A percentile compares a stretch with the other conserved stretches of the same genome.
Conservation (phyloP, 2,113 vertebrate species). For the Chaenocephalus aceratus region DNA sequence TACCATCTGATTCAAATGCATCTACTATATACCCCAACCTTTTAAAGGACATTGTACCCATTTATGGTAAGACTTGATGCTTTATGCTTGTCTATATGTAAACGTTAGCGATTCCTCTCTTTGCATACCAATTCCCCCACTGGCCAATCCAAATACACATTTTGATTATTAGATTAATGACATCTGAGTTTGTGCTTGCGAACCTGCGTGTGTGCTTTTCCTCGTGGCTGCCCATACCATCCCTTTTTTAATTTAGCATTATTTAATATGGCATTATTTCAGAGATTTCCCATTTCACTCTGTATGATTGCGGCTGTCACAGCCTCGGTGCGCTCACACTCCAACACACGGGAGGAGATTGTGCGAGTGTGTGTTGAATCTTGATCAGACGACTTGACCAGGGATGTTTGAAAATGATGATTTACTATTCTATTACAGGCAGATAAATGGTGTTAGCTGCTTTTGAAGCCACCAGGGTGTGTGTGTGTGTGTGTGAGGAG, state of each 20-base stretch:
- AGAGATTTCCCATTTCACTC: conserved; percentile 20
- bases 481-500: neutral
- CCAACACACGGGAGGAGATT: conserved; percentile 37
- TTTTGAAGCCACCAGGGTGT: conserved; percentile 24
- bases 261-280: conserved; percentile 40
- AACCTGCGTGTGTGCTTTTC: neutral
- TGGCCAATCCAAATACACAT: conserved; percentile 33
- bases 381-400: conserved; percentile 37
- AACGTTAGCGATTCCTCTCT: conserved; percentile 1
- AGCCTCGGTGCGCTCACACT: conserved; percentile 23
- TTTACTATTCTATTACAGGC: conserved; percentile 61
- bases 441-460: conserved; percentile 44
- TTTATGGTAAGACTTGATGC: conserved; percentile 23
- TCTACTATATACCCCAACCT: neutral
- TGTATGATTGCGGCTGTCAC: conserved; percentile 34
- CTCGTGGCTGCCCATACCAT: conserved; percentile 2
- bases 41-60: neutral
- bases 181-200: neutral
- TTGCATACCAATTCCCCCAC: conserved; percentile 25
- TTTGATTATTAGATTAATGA: conserved; percentile 39
- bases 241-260: conserved; percentile 24
- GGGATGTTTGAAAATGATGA: conserved; percentile 25
- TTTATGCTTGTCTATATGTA: conserved; percentile 22
- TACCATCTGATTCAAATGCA: conserved; percentile 32
- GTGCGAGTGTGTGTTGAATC: conserved; percentile 50